Evolutionary conservation across 2,113 vertebrate genomes (phyloP), one percentile per base, ranked within the genome.

Genomic region (Rhea pennata): DNA sequence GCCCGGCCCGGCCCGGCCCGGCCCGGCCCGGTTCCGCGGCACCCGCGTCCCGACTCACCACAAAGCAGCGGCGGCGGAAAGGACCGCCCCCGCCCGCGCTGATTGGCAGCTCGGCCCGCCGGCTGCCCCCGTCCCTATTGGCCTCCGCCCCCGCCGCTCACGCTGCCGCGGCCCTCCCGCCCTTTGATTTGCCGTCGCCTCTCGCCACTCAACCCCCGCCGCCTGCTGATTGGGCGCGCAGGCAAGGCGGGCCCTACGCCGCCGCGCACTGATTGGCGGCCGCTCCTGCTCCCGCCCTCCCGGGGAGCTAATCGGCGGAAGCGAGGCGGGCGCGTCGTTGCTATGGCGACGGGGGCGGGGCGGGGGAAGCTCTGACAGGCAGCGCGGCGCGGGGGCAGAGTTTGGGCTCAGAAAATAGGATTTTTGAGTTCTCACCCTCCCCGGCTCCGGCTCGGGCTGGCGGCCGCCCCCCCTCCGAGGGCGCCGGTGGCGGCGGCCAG

Each of bases 151-250:
- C 51, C 50, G 51, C 27, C 15, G 22, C 1, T 74, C 40, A 42
- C 1, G 3, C 23, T 5, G 9, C 5, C 6, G 9, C 14, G n/a
- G 0, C 0, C 8, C 5, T 2, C 11, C 0, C 3, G 29, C 4
- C 1, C 8, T 8, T 1, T n/a, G 40, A 73, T 70, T 71, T 48
- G 29, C 5, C 7, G 7, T 0, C 2, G 5, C 4, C 10, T 5
- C 2, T 36, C 26, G 84, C 20, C 72, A 20, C 15, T 71, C 73
- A 14, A 20, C 2, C 2, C 24, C 5, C 3, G 0, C 31, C 3
- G 9, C 26, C 26, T 36, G 59, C 2, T 69, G 84, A 91, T 85
- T 88, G 80, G 87, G 6, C 53, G 95, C 44, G 67, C 42, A 54
- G 40, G 7, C 3, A 59, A 24, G 51, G 51, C 51, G 51, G 51